These are phyloP conservation scores for Xyrichtys novacula DNA, from an alignment of 2,797 vertebrate genomes.

Conservation along the genomic window DNA sequence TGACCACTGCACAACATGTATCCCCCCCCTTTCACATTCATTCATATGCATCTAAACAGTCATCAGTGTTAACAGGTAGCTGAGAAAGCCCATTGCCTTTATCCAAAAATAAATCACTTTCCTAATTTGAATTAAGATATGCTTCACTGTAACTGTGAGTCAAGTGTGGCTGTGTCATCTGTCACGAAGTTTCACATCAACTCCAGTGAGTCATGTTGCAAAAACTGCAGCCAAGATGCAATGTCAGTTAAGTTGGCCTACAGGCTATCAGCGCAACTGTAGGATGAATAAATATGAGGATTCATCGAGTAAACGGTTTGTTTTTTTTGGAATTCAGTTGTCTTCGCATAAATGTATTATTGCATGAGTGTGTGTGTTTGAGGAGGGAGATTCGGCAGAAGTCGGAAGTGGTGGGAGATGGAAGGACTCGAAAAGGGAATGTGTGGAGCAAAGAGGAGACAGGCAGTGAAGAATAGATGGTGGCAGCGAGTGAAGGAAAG, in stretches of 20 bases:
- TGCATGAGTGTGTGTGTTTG: conserved; percentile 20
- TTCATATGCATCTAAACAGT: conserved; percentile 55
- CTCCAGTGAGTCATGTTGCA: conserved; percentile 74
- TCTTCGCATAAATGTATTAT: conserved; percentile 15
- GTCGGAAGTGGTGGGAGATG: conserved; percentile 44
- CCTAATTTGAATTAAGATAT: conserved; percentile 75
- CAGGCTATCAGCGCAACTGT: conserved; percentile 38
- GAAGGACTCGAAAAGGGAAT: conserved; percentile 44
- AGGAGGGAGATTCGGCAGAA: conserved; percentile 25
- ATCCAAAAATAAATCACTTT: conserved; percentile 69
- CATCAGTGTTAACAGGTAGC: conserved; percentile 69
- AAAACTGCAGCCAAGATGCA: conserved; percentile 66
- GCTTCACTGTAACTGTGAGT: conserved; percentile 74
- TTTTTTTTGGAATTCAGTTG: conserved; percentile 30
- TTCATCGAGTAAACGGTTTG: conserved; percentile 25
- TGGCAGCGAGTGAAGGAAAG: conserved; percentile 65
- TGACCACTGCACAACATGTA: conserved; percentile 32
- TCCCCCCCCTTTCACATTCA: conserved; percentile 39
- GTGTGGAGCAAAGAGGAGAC: conserved; percentile 58
- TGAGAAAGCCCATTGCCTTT: conserved; percentile 58
- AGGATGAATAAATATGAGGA: conserved; percentile 33
- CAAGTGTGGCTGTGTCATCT: conserved; percentile 76
- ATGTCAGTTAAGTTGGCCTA: conserved; percentile 58
- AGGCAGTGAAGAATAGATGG: conserved; percentile 67
- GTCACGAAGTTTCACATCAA: conserved; percentile 78